A percentile compares a stretch with the other conserved stretches of the same genome.
Conservation (phyloP, 2,888 invertebrate species). For the Leptinotarsa haldemani region DNA sequence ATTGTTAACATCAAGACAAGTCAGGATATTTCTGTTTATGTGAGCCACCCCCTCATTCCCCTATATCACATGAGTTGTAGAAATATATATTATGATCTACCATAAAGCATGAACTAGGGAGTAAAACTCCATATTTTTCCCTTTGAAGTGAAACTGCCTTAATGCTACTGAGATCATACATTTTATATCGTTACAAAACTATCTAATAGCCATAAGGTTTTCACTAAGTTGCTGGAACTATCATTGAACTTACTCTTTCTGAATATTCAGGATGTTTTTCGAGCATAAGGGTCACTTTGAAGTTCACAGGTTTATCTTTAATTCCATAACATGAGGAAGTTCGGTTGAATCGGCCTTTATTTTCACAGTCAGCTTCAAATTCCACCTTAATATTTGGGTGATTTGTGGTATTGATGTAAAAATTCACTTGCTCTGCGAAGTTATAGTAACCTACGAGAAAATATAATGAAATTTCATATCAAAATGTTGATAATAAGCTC, state of each 20-base stretch:
- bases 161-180: no score
- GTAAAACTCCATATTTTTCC: no score
- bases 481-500: no score
- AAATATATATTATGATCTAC: no score
- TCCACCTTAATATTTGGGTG: constrained; percentile 74
- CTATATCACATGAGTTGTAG: no score
- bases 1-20: no score
- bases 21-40: no score
- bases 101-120: no score
- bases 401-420: constrained; percentile 72
- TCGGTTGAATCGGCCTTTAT: constrained; percentile 60
- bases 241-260: constrained; percentile 16
- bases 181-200: no score
- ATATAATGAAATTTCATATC: not conserved
- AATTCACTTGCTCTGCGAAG: constrained; percentile 66
- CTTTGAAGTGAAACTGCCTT: no score
- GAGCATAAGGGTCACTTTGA: constrained; percentile 73
- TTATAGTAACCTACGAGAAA: constrained; percentile 63
- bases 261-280: constrained; percentile 69
- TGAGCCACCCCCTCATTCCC: no score
- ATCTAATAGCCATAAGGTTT: no score
- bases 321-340: constrained; percentile 71
- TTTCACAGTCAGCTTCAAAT: constrained; percentile 79
- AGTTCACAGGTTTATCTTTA: constrained; percentile 73
- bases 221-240: not conserved